Conservation (phyloP, 2,888 invertebrate genomes). For the Lutraria lutraria region DNA sequence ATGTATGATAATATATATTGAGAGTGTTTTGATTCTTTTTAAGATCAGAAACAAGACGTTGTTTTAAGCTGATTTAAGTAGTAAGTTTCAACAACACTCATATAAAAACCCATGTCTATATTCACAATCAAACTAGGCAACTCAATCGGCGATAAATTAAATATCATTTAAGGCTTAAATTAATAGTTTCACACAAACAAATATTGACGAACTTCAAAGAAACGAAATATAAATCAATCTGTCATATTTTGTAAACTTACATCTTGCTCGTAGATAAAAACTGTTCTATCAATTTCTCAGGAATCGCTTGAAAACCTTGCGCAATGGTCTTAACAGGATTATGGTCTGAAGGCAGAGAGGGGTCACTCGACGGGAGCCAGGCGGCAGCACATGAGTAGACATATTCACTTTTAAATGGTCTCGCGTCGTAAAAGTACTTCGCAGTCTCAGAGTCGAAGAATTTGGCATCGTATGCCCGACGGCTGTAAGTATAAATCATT, state of each 20-base stretch:
- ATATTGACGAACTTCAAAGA: no score
- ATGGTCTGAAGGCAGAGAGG: slow-evolving; percentile 1
- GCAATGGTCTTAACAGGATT: slow-evolving; percentile 41
- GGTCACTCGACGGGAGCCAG: background rate
- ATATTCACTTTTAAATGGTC: background rate
- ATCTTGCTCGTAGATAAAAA: slow-evolving; percentile 35
- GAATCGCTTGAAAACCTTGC: slow-evolving; percentile 48
- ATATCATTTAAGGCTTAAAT: no score
- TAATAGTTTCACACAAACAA: no score
- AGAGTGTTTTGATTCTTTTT: no score
- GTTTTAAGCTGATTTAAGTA: no score
- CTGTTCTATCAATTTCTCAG: slow-evolving; percentile 48
- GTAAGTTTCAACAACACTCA: no score
- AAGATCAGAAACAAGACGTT: no score
- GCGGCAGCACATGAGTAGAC: background rate
- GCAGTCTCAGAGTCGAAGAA: slow-evolving; percentile 29
- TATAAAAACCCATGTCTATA: no score
- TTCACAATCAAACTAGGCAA: no score
- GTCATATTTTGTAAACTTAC: slow-evolving; percentile 17
- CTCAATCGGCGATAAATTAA: no score
- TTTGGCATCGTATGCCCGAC: background rate
- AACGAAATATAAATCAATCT: no score
- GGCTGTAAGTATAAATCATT: background rate
- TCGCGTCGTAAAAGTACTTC: slow-evolving; percentile 1
- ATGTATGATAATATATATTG: no score